Percentiles rank a stretch among this genome's conserved stretches.
phyloP scores from a whole-genome alignment of 1,140 invertebrate genomes.

The Melanaphis sacchari region DNA sequence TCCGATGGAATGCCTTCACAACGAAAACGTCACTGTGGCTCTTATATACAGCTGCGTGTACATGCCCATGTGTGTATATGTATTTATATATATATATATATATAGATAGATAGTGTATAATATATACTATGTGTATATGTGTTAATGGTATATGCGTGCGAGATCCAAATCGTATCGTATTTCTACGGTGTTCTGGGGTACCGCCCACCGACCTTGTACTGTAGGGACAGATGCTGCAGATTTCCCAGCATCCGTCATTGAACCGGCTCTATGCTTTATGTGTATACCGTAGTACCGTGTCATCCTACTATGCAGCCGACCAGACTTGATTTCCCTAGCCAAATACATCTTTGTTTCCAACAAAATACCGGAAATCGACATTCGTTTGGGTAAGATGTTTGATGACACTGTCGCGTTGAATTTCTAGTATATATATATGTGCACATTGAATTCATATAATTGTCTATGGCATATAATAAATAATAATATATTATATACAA shows the following conservation, averaged over 20 bases:
- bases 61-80: too few species aligned
- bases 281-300: neutral
- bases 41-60: neutral
- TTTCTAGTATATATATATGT: too few species aligned
- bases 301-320: neutral
- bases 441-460: too few species aligned
- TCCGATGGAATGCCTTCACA: neutral
- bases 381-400: neutral
- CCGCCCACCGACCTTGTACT: neutral
- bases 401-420: too few species aligned
- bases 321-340: neutral
- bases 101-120: neutral
- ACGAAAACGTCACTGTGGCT: neutral
- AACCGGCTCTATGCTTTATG: neutral
- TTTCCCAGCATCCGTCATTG: neutral
- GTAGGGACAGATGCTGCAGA: neutral
- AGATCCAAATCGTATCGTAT: neutral
- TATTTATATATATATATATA: neutral
- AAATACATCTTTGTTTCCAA: too few species aligned
- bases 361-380: neutral
- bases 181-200: neutral
- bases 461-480: too few species aligned
- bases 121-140: neutral
- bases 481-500: too few species aligned
- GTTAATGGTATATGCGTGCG: neutral